Base-by-base conservation (phyloP, 2,888 invertebrate genomes). In the Cheilosia vernalis region DNA sequence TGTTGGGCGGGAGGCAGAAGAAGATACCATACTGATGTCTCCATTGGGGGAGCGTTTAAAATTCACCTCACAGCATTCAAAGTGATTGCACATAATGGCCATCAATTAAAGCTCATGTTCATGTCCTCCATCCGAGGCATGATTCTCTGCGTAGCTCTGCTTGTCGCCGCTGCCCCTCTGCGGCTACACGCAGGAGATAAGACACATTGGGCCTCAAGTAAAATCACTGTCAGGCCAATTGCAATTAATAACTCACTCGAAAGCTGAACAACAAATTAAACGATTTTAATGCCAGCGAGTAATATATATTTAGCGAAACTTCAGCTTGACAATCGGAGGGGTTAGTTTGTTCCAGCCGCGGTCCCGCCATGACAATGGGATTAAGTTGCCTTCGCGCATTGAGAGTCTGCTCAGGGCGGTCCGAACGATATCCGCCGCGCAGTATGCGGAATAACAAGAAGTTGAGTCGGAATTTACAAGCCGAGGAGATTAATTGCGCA, bases 21-120 rank as follows among this genome's bases (percentile, higher is more conserved):
- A 47, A 33, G 44, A 56, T 55, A 51, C 55, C 70, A 55, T 69
- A 61, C 81, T 86, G 86, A 86, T 86, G 86, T 86, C 86, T 86
- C 86, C 86, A 86, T 86, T 73, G 86, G 73, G 86, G 82, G 82
- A 81, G 82, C 78, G 76, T 82, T 86, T 82, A 86, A 82, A 86
- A 86, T 86, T 86, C 86, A 86, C 82, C 86, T 86, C 86, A 86
- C 86, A 86, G 82, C 86, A 86, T 86, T 86, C 86, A 86, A 86
- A 86, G 86, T 86, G 86, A 86, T 86, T 86, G 86, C 86, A 78
- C 73, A 86, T 86, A 86, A 86, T 86, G 86, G 86, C 77, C 86
- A 86, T 86, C 86, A 86, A 86, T 86, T 86, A 86, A 86, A 86
- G 86, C 81, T 82, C 86, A 86, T 86, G 82, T 86, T 86, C 85